A percentile compares a stretch with the other conserved stretches of the same genome.
Evolutionary conservation across 2,888 invertebrate genomes (phyloP).

Genomic region (Bhutanitis thaidina): DNA sequence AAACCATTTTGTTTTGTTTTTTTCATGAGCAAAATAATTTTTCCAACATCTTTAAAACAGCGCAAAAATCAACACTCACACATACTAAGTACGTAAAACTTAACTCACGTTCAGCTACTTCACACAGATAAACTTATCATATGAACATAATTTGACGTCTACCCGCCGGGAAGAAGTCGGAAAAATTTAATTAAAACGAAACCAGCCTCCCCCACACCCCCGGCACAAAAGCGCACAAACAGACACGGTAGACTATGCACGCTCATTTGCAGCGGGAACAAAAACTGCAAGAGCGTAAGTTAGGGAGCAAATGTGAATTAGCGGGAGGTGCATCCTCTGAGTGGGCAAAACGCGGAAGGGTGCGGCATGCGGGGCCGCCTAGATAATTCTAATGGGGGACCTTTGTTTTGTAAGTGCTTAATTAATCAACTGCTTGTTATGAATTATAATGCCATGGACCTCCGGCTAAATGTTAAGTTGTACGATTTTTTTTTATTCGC

Average conservation of each 20-base stretch:
- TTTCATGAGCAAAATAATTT: too few relatives aligned
- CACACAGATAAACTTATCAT: neutral
- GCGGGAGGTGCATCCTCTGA: neutral
- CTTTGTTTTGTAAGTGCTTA: constrained; percentile 14
- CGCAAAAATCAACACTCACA: too few relatives aligned
- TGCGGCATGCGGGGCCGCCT: neutral
- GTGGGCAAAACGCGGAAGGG: neutral
- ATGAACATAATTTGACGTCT: neutral
- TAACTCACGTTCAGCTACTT: too few relatives aligned
- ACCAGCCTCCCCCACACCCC: constrained; percentile 2
- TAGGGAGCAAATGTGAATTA: neutral
- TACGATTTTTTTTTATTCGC: too few relatives aligned
- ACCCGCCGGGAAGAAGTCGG: neutral
- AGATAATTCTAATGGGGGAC: constrained; percentile 7
- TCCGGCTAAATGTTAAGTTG: neutral
- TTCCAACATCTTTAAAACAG: too few relatives aligned
- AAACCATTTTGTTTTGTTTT: too few relatives aligned
- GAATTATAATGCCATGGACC: neutral
- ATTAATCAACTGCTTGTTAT: constrained; percentile 13
- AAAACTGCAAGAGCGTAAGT: constrained; percentile 1
- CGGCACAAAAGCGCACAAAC: constrained; percentile 6
- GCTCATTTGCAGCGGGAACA: constrained; percentile 12
- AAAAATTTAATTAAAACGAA: constrained; percentile 16
- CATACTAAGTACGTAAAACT: too few relatives aligned
- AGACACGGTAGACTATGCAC: constrained; percentile 7